Evolutionary conservation across 1,140 invertebrate species (phyloP), one percentile per base, ranked within the genome.

Genomic region (Subanguina moxae): DNA sequence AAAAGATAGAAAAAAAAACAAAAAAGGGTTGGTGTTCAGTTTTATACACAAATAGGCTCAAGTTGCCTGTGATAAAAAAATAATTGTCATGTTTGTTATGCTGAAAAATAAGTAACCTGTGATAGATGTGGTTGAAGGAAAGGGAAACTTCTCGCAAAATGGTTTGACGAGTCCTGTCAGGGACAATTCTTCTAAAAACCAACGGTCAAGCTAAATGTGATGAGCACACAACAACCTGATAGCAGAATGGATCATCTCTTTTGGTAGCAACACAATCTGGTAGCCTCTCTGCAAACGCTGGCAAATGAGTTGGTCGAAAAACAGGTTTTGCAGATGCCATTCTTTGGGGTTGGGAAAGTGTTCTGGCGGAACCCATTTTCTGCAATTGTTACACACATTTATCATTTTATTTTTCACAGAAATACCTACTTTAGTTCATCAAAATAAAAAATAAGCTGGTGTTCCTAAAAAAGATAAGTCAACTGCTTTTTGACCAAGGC

Each of bases 291-390:
- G 90, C 58, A 96, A 85, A 77, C 93, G 85, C 83, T 96, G 93
- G 0, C 91, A 93, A 1, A 95, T 89, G 17, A 95, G 85, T 83
- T 95, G 92, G 72, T 88, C 88, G 83, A 92, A 94, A 1, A 95
- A 91, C 84, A 94, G 90, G 63, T 59, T 71, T 45, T 52, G 28
- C 17, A 80, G 62, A 43, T 74, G 56, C n/a, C 25, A 32, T 23
- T 27, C n/a, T 19, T 21, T 77, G 13, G 70, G 30, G n/a, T 65
- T 27, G 3, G 67, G 45, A 15, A 46, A 30, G 8, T 45, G 32
- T 28, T 76, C 73, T 23, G 38, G 28, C 13, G 38, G 72, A 66
- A 59, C 69, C 67, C 61, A 71, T 66, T 67, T 68, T 63, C 32
- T 38, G 11, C 3, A 38, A 38, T 38, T 38, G 32, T 38, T 5